phyloP scores from a whole-genome alignment of 1,140 invertebrate species.

The Apis dorsata region DNA sequence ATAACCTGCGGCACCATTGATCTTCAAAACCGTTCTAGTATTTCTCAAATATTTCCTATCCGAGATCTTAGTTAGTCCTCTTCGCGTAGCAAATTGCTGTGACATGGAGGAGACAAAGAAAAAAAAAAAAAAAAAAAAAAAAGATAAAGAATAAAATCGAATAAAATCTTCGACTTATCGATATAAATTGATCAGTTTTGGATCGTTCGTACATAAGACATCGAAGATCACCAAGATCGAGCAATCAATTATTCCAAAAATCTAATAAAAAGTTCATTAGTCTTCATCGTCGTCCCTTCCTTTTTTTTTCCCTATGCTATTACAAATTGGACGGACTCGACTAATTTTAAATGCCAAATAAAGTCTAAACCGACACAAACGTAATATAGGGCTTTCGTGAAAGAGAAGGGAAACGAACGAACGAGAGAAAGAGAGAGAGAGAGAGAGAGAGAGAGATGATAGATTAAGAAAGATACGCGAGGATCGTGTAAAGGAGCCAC shows the following conservation, averaged over 20 bases:
- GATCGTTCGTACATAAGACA: background rate
- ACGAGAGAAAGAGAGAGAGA: background rate
- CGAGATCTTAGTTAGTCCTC: background rate
- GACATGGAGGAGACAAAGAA: background rate
- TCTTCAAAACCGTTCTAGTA: slow-evolving; percentile 18
- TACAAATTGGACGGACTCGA: slow-evolving; percentile 58
- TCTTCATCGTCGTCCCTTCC: slow-evolving; percentile 9
- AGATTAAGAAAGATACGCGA: slow-evolving; percentile 46
- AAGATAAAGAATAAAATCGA: slow-evolving; percentile 15
- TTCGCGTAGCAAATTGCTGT: slow-evolving; percentile 46
- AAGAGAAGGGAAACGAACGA: background rate
- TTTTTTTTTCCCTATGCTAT: too few species aligned
- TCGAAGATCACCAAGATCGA: slow-evolving; percentile 42
- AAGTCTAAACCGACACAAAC: slow-evolving; percentile 50
- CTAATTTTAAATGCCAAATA: slow-evolving; percentile 56
- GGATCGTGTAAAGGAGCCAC: slow-evolving; percentile 17
- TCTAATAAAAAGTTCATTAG: slow-evolving; percentile 73
- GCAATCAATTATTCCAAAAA: slow-evolving; percentile 58
- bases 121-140: background rate
- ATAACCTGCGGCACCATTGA: slow-evolving; percentile 34
- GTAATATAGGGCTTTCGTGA: slow-evolving; percentile 34
- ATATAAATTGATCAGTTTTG: slow-evolving; percentile 11
- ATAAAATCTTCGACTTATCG: slow-evolving; percentile 50
- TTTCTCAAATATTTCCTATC: slow-evolving; percentile 48
- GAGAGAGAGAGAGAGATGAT: slow-evolving; percentile 20